Conservation (phyloP, 2,113 vertebrate genomes). For the Myanophis thanlyinensis region DNA sequence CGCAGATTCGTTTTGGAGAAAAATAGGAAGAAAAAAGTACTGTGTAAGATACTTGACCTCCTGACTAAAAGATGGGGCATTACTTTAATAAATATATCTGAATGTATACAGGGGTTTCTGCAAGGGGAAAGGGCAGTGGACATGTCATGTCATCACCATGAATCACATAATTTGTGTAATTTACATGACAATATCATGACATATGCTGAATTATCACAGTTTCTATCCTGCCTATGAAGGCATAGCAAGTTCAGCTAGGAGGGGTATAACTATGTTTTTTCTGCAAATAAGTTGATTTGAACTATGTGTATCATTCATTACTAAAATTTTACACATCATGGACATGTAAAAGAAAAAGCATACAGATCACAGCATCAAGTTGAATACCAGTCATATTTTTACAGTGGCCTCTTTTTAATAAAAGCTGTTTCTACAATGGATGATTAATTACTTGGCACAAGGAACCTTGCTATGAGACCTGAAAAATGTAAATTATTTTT, state of each 20-base stretch:
- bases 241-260: background rate
- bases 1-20: background rate
- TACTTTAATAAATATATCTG: background rate
- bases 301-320: background rate
- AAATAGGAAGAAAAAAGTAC: background rate
- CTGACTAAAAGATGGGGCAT: background rate
- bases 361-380: conserved; percentile 36
- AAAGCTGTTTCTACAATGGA: conserved; percentile 57
- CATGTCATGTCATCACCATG: background rate
- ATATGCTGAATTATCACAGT: background rate
- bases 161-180: background rate
- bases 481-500: conserved; percentile 70
- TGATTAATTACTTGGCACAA: conserved; percentile 68
- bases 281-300: background rate
- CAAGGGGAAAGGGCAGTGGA: background rate
- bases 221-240: background rate
- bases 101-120: background rate
- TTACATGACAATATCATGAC: background rate
- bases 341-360: background rate
- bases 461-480: conserved; percentile 58
- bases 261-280: background rate
- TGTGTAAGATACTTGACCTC: background rate
- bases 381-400: conserved; percentile 42
- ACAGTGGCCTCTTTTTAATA: conserved; percentile 50
- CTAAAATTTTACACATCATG: background rate